Percentiles rank a stretch among this genome's conserved stretches.
These are phyloP conservation scores for Antitype chi DNA, from an alignment of 2,888 invertebrate species.

Conservation along the genomic window DNA sequence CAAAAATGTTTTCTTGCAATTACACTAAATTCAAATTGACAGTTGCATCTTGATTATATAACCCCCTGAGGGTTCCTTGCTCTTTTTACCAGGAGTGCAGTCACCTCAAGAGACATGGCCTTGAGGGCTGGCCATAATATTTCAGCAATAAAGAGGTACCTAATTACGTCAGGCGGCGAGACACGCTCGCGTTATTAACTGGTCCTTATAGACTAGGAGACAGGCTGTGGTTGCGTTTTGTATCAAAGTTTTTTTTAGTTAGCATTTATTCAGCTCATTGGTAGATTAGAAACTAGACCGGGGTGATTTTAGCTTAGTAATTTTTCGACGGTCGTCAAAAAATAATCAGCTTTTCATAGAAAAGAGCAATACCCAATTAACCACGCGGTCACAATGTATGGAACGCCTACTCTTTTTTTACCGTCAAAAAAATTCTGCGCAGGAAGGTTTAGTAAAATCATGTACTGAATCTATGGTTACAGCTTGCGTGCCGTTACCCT, in stretches of 20 bases:
- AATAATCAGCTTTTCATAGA: too few species aligned
- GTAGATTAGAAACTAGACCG: too few species aligned
- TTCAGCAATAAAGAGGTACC: slow-evolving; percentile 68
- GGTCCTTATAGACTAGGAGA: slow-evolving; percentile 55
- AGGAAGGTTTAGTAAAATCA: too few species aligned
- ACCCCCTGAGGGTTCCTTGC: slow-evolving; percentile 39
- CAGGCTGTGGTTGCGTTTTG: neutral
- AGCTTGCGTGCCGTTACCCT: too few species aligned
- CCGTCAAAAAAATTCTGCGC: too few species aligned
- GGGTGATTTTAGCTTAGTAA: too few species aligned
- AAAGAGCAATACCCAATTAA: too few species aligned
- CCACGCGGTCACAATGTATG: too few species aligned
- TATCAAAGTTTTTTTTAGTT: neutral
- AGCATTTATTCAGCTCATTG: too few species aligned
- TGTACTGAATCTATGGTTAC: too few species aligned
- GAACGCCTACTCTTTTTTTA: too few species aligned
- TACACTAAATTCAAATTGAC: slow-evolving; percentile 47
- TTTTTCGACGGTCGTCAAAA: too few species aligned
- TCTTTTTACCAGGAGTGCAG: slow-evolving; percentile 60
- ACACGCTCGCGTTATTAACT: slow-evolving; percentile 60
- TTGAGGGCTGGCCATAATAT: slow-evolving; percentile 63
- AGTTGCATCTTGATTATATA: slow-evolving; percentile 56
- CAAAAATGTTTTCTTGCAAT: slow-evolving; percentile 19
- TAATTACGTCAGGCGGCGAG: slow-evolving; percentile 60
- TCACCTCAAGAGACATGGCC: slow-evolving; percentile 49